Evolutionary conservation across 2,113 vertebrate species (phyloP).

Genomic region (Ceuthmochares aereus): DNA sequence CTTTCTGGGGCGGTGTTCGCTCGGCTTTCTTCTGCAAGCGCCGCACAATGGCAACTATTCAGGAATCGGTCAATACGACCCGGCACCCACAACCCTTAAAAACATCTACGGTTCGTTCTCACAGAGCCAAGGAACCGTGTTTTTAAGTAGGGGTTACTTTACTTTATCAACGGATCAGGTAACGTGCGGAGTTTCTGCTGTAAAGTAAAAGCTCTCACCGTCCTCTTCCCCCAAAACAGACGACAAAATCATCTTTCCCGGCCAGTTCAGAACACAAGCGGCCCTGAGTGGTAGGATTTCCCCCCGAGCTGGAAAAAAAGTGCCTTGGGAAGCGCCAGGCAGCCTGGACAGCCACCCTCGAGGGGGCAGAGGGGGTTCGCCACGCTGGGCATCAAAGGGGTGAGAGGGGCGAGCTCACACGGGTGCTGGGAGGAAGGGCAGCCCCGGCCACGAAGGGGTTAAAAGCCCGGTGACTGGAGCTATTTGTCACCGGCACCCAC

Average conservation of each 20-base stretch:
- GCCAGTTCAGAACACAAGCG: neutral
- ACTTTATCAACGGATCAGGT: constrained; percentile 11
- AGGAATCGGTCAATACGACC: constrained; percentile 15
- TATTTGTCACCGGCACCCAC: constrained; percentile 2
- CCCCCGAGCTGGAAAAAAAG: neutral
- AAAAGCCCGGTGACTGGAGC: neutral
- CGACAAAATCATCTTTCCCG: neutral
- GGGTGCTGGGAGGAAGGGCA: too few relatives aligned
- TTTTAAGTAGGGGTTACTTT: constrained; percentile 11
- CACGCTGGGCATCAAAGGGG: neutral
- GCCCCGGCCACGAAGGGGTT: neutral
- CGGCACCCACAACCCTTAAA: constrained; percentile 35
- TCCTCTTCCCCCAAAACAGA: neutral
- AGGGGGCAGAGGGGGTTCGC: too few relatives aligned
- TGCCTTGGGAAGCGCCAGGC: neutral
- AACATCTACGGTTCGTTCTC: neutral
- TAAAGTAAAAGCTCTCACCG: neutral
- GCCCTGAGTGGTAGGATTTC: neutral
- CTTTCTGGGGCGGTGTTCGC: constrained; percentile 51
- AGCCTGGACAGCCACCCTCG: neutral
- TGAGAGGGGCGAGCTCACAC: neutral
- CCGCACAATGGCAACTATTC: constrained; percentile 50
- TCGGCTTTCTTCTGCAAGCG: constrained; percentile 16
- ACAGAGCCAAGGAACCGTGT: neutral
- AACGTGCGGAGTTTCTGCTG: neutral